These are phyloP conservation scores for Drosophila hydei DNA, from an alignment of 1,140 invertebrate species.

Conservation along the genomic window DNA sequence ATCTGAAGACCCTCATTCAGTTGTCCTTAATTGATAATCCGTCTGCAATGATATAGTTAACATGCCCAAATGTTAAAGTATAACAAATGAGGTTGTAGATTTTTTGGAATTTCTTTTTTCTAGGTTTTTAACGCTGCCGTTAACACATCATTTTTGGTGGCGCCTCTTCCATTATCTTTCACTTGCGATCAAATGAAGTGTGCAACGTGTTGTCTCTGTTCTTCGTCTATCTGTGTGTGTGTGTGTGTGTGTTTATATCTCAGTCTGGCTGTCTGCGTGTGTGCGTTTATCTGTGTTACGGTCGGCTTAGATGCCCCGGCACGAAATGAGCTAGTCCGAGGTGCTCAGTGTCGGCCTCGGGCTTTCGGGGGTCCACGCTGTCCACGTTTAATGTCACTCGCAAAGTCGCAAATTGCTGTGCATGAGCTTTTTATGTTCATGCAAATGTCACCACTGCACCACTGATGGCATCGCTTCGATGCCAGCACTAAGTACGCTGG, in stretches of 20 bases:
- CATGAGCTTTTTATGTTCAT: constrained; percentile 83
- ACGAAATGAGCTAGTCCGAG: constrained; percentile 39
- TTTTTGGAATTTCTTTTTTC: constrained; percentile 14
- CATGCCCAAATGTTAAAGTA: neutral
- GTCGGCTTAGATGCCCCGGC: constrained; percentile 33
- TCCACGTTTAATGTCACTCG: constrained; percentile 81
- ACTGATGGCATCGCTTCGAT: constrained; percentile 57
- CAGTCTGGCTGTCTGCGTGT: neutral
- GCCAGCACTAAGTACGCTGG: constrained; percentile 20
- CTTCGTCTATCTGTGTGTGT: neutral
- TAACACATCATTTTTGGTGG: constrained; percentile 73
- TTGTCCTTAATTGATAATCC: no score
- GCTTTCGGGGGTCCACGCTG: constrained; percentile 32
- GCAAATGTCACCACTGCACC: constrained; percentile 80
- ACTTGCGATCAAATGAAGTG: constrained; percentile 80
- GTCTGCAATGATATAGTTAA: no score
- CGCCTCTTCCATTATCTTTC: constrained; percentile 74
- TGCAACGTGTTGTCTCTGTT: constrained; percentile 52
- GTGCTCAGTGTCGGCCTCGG: constrained; percentile 9
- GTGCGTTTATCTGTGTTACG: constrained; percentile 6
- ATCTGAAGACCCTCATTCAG: no score
- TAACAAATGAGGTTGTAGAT: constrained; percentile 16
- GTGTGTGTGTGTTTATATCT: constrained; percentile 12
- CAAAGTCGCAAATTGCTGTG: constrained; percentile 82
- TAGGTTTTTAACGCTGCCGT: constrained; percentile 72